These are phyloP conservation scores for Acanthurus leucopareius DNA, from an alignment of 2,797 vertebrate genomes.

Conservation along the genomic window DNA sequence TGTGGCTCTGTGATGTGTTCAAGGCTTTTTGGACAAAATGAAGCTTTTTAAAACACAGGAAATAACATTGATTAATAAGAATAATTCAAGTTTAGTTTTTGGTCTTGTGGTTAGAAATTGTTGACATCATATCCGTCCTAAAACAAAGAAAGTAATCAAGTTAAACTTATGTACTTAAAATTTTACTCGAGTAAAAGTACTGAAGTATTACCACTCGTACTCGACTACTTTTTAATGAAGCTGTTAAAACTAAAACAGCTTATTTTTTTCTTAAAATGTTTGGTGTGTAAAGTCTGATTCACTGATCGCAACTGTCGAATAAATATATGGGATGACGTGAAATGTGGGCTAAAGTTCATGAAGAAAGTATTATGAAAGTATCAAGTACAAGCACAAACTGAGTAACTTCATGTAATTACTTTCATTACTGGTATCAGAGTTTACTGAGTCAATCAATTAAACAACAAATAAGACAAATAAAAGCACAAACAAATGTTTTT, in stretches of 20 bases:
- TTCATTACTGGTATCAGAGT: background rate
- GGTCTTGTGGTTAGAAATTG: background rate
- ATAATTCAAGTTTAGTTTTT: too few species aligned
- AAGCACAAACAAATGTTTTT: too few species aligned
- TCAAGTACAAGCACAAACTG: background rate
- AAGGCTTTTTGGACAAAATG: background rate
- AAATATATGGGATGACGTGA: background rate
- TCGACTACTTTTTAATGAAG: background rate
- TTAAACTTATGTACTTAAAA: too few species aligned
- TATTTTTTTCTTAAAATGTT: background rate
- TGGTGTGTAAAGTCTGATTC: background rate
- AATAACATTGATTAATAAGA: background rate
- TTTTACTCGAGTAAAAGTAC: background rate
- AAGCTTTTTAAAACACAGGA: background rate
- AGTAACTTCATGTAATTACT: background rate
- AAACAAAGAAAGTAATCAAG: background rate
- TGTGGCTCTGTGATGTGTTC: background rate
- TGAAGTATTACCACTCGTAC: background rate
- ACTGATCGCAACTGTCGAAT: too few species aligned
- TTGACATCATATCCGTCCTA: background rate
- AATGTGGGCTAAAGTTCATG: background rate
- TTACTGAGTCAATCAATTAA: too few species aligned
- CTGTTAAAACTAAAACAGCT: background rate
- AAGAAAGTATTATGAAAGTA: background rate
- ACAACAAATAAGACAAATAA: too few species aligned